Conservation (phyloP, 2,113 vertebrate species). For the Ptilonorhynchus violaceus region DNA sequence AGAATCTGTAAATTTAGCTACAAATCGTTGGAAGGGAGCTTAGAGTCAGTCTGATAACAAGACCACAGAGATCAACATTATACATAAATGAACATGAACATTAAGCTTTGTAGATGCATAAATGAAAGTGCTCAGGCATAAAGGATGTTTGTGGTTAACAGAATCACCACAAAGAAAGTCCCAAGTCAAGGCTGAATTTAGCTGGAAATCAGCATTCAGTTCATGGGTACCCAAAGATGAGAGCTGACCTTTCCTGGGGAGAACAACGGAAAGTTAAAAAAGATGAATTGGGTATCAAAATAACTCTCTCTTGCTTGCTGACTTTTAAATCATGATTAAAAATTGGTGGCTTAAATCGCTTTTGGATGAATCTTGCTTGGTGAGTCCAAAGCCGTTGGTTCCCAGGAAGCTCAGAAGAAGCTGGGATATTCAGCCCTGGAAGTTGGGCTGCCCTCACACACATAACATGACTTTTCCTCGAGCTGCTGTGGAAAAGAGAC, state of each 20-base stretch:
- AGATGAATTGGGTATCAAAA: constrained; percentile 27
- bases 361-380: not conserved
- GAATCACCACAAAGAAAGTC: not conserved
- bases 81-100: not conserved
- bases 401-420: not conserved
- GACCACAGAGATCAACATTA: not conserved
- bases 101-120: not conserved
- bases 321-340: constrained; percentile 22
- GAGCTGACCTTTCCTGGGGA: constrained; percentile 42
- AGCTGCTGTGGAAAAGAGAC: not conserved
- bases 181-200: not conserved
- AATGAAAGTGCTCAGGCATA: not conserved
- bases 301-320: constrained; percentile 15
- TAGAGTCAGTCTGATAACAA: not conserved
- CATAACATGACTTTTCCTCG: not conserved
- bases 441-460: not conserved
- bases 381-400: accelerated
- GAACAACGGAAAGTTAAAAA: not conserved
- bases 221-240: not conserved
- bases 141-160: not conserved
- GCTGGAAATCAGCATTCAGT: constrained; percentile 23
- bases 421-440: not conserved
- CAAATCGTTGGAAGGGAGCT: too few relatives aligned
- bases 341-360: not conserved
- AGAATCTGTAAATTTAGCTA: too few relatives aligned